Conservation (phyloP, 2,888 invertebrate genomes). For the Cephus rjabovi region DNA sequence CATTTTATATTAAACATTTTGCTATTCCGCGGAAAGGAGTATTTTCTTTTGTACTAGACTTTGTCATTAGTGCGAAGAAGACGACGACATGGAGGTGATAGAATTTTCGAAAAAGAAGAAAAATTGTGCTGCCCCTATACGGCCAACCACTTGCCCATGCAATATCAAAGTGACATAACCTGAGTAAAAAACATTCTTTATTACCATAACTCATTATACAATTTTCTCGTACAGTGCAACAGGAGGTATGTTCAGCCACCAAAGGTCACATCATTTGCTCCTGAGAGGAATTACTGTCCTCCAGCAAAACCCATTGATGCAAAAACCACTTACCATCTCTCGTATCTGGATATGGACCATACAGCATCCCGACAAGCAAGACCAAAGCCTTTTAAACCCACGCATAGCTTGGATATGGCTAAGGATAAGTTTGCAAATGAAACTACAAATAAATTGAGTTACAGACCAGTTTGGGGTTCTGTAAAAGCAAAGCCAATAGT, state of each 20-base stretch:
- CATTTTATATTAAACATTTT: neutral
- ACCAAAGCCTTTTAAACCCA: conserved; percentile 46
- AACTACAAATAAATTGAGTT: conserved; percentile 55
- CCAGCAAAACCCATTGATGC: conserved; percentile 49
- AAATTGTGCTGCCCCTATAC: conserved; percentile 13
- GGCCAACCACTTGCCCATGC: conserved; percentile 31
- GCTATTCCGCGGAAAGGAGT: neutral
- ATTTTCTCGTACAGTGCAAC: conserved; percentile 32
- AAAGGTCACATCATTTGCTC: conserved; percentile 51
- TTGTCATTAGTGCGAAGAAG: neutral
- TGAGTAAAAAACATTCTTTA: neutral
- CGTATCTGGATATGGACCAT: conserved; percentile 39
- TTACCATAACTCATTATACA: neutral
- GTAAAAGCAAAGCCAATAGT: conserved; percentile 52
- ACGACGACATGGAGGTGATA: conserved; percentile 45
- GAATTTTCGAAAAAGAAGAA: conserved; percentile 35
- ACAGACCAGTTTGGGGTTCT: conserved; percentile 46
- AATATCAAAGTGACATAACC: conserved; percentile 28
- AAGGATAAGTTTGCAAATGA: conserved; percentile 49
- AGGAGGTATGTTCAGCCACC: conserved; percentile 59
- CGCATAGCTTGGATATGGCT: conserved; percentile 34
- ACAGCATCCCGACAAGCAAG: conserved; percentile 26
- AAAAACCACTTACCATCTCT: conserved; percentile 54
- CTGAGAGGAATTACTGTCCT: conserved; percentile 44
- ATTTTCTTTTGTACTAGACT: neutral